Percentiles rank a stretch among this genome's conserved stretches.
Conservation (phyloP, 2,113 vertebrate genomes). For the Forbesichthys agassizii region DNA sequence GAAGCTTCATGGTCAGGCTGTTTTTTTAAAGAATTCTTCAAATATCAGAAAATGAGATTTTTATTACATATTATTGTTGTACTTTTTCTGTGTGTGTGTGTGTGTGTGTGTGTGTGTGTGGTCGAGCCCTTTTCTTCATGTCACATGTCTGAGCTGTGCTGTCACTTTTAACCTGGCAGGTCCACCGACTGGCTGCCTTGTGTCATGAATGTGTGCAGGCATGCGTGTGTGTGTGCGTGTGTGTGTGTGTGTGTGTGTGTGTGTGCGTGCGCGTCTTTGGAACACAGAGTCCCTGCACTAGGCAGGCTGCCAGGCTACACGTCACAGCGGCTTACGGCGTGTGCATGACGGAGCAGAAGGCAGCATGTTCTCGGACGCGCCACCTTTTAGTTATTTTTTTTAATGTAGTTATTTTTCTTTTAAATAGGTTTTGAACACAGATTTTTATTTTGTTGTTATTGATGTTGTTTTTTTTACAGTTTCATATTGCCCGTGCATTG, state of each 20-base stretch:
- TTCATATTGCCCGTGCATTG: too few species aligned
- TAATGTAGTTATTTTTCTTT: too few species aligned
- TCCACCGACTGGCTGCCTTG: too few species aligned
- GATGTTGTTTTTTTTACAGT: too few species aligned
- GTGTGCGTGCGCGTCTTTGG: slow-evolving; percentile 23
- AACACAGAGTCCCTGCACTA: slow-evolving; percentile 54
- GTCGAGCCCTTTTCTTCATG: too few species aligned
- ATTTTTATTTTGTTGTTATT: too few species aligned
- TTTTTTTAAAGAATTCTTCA: not conserved
- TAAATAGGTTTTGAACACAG: too few species aligned
- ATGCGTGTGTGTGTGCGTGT: slow-evolving; percentile 9
- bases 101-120: slow-evolving; percentile 9
- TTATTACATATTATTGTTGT: not conserved
- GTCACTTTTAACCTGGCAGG: too few species aligned
- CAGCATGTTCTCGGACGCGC: not conserved
- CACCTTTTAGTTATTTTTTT: too few species aligned
- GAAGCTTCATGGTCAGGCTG: not conserved
- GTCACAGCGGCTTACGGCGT: slow-evolving; percentile 14
- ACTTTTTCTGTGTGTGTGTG: not conserved
- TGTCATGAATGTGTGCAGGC: too few species aligned
- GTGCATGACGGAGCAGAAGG: slow-evolving; percentile 28
- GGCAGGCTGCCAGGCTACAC: slow-evolving; percentile 9
- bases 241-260: slow-evolving; percentile 6
- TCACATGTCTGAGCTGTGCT: too few species aligned
- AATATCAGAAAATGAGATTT: not conserved